Evolutionary conservation across 2,113 vertebrate genomes (phyloP), one percentile per base, ranked within the genome.

Genomic region (Cheilinus undulatus): DNA sequence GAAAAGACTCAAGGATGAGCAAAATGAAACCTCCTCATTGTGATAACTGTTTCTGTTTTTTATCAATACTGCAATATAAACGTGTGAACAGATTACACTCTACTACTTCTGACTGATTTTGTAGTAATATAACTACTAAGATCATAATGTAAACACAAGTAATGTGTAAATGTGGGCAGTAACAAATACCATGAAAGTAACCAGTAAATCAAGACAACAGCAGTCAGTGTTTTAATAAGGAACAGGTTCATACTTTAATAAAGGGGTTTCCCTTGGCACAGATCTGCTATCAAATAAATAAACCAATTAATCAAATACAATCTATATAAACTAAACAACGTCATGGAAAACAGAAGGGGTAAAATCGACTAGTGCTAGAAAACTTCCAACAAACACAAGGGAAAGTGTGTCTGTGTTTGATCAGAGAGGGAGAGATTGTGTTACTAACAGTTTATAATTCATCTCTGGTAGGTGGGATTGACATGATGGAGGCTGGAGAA

Each of bases 261-360:
- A 93, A 89, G 87, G 90, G 88, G 84, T 83, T 82, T 91, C 89
- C 92, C 91, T 92, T 86, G 90, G 91, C 92, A 94, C 93, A 93
- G 91, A 90, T 94, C 90, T 93, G 93, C 93, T 95, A 93, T 93
- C 93, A 94, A 95, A 94, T 94, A 95, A 94, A 93, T 94, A 93
- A 94, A 93, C 90, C 85, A 89, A 93, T 90, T 89, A 93, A 91
- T 94, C 91, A 94, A 94, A 86, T 94, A 92, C 88, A 89, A 91
- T 91, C 91, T 92, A 92, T 88, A 91, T 88, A 86, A 88, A 91
- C 93, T 94, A 94, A 95, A 92, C 84, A 90, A 91, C 91, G 90
- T 73, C 77, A 78, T 80, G 68, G 80, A 66, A 78, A 73, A 76
- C 60, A 58, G 66, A 59, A 40, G 42, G 65, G 34, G 46, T 43